A percentile compares a stretch with the other conserved stretches of the same genome.
Evolutionary conservation across 1,140 invertebrate genomes (phyloP).

Genomic region (Drosophila fuyamai): DNA sequence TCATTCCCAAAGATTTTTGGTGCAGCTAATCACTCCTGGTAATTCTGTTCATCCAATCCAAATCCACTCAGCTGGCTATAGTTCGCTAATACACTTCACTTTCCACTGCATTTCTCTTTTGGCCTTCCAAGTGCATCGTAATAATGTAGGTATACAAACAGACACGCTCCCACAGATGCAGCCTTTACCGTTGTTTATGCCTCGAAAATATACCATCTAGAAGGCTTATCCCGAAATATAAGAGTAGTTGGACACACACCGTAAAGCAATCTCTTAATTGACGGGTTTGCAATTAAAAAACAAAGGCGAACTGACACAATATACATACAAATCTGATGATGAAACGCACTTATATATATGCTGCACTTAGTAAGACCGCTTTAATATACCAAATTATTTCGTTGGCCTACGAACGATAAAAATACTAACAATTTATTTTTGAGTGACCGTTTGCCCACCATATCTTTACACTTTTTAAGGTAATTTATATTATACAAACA

Average conservation of each 20-base stretch:
- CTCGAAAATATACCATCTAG: neutral
- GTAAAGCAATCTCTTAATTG: conserved; percentile 14
- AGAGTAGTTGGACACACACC: conserved; percentile 18
- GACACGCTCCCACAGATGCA: conserved; percentile 12
- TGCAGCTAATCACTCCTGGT: neutral
- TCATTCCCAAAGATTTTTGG: neutral
- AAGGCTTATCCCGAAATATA: conserved; percentile 8
- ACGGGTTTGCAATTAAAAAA: conserved; percentile 35
- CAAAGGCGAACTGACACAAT: conserved; percentile 51
- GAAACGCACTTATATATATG: conserved; percentile 47
- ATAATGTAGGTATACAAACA: conserved; percentile 41
- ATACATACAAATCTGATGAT: conserved; percentile 55
- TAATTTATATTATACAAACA: neutral
- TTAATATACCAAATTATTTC: conserved; percentile 11
- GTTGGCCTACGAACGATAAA: neutral
- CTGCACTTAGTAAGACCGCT: conserved; percentile 32
- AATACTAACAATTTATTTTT: conserved; percentile 8
- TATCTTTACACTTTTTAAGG: neutral
- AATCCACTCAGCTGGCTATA: conserved; percentile 22
- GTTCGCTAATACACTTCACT: conserved; percentile 47
- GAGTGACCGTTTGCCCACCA: neutral
- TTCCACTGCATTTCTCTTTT: conserved; percentile 58
- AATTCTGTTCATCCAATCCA: conserved; percentile 8
- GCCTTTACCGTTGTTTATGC: conserved; percentile 23
- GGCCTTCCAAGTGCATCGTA: conserved; percentile 57